Evolutionary conservation across 1,140 invertebrate species (phyloP), one percentile per base, ranked within the genome.

Genomic region (Drosophila nasuta): DNA sequence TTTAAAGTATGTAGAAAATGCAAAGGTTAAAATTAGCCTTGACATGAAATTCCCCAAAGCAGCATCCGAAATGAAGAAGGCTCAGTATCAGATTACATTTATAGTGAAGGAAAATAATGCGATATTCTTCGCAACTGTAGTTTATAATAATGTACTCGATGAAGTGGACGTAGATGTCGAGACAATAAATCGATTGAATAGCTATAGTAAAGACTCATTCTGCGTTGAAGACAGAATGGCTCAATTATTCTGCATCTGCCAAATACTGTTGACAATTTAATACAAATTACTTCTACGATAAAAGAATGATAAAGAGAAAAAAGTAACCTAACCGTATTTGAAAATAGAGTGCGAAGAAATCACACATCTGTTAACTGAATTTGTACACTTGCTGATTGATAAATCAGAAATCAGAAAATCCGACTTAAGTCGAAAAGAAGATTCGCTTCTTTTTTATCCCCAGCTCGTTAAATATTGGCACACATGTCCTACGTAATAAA

Each of bases 171-270:
- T 90, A 7, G 66, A 77, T 25, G 81, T 85, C 10, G 66, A 81
- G 38, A 93, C 93, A 11, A 94, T 96, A 1, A 95, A 95, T 79
- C 93, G 95, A 30, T 92, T 95, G 10, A 95, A 95, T 68, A 88
- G 92, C 0, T 96, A 96, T 81, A 92, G 83, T 3, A 91, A 91
- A 2, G 92, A 93, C 49, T 93, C 94, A 10, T 79, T 76, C 1
- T 95, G 94, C 79, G 91, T 94, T 2, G 62, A 89, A 15, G 91
- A 93, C 58, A 93, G 93, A 46, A 78, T 90, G 54, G 92, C 94
- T 3, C 94, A 94, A 76, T 93, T 94, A 59, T 95, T 93, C 89
- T 95, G 82, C 54, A 81, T 87, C 33, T 86, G 82, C 15, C 2
- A 15, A 33, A 54, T 33, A 15, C 2, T 17, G 6, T 28, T 46